Evolutionary conservation across 2,113 vertebrate genomes (phyloP), one percentile per base, ranked within the genome.

Genomic region (Mixornis gularis): DNA sequence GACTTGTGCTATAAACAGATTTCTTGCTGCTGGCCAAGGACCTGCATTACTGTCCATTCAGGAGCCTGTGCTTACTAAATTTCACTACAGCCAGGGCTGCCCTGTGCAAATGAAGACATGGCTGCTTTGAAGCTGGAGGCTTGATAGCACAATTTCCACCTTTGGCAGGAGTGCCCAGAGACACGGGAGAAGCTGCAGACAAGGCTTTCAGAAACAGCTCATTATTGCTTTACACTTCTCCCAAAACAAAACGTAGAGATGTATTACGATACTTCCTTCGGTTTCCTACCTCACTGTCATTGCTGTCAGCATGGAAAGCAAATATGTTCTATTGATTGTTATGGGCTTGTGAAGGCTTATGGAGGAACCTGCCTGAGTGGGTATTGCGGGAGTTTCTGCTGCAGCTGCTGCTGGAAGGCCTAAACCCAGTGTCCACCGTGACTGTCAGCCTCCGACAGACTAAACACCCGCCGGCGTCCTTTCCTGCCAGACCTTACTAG

Each of bases 391-490:
- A 97, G 96, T 88, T 96, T 97, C 96, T 95, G 97, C 90, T 96
- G 96, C 96, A 95, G 97, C 93, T 96, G 97, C 96, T 71, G 97
- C 90, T 96, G 79, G 97, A 96, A 96, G 97, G 96, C 97, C 98
- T 98, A 98, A 98, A 98, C 98, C 98, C 98, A 98, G 97, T 98
- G 98, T 98, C 98, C 98, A 68, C 98, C 98, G 86, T 98, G 98
- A 97, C 97, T 98, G 97, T 98, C 98, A 97, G 98, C 98, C 97
- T 98, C 98, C 95, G 98, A 98, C 96, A 98, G 98, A 98, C 98
- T 98, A 97, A 98, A 98, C 96, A 98, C 97, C 94, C 98, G 97
- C 96, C 98, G 98, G 96, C 98, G 98, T 98, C 98, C 98, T 98
- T 98, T 98, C 97, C 98, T 98, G 98, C 97, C 98, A 98, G 97